Evolutionary conservation across 2,113 vertebrate genomes (phyloP).

Genomic region (Colossoma macropomum): DNA sequence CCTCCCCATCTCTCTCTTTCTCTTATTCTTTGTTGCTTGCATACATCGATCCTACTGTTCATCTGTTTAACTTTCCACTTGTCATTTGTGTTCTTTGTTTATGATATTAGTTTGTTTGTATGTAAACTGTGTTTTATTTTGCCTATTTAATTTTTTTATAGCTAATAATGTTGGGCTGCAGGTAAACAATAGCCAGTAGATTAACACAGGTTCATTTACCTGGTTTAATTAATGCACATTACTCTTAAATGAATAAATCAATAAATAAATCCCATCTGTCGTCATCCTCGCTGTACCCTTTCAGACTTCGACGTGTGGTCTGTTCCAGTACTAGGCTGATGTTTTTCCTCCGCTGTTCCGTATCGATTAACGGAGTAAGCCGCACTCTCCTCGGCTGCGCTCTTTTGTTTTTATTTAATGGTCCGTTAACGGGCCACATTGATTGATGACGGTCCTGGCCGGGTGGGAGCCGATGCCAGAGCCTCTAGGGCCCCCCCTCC

Average conservation of each 20-base stretch:
- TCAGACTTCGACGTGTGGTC: neutral
- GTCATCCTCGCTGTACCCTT: neutral
- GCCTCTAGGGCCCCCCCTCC: constrained; percentile 42
- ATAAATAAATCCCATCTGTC: neutral
- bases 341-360: constrained; percentile 27
- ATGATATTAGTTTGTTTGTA: no score
- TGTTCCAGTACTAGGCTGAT: constrained; percentile 34
- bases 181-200: no score
- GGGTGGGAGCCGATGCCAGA: constrained; percentile 13
- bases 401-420: constrained; percentile 74
- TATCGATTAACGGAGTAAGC: constrained; percentile 64
- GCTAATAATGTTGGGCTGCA: no score
- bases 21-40: no score
- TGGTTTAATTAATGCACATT: neutral
- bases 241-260: neutral
- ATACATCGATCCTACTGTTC: no score
- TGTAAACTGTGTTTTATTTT: no score
- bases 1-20: no score
- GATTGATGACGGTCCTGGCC: constrained; percentile 55
- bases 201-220: no score
- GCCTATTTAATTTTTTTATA: no score
- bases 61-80: no score
- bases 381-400: constrained; percentile 53
- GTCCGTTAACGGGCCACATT: constrained; percentile 57
- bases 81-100: no score